Percentiles rank a stretch among this genome's conserved stretches.
Evolutionary conservation across 2,113 vertebrate species (phyloP).

Genomic region (Ochotona princeps): DNA sequence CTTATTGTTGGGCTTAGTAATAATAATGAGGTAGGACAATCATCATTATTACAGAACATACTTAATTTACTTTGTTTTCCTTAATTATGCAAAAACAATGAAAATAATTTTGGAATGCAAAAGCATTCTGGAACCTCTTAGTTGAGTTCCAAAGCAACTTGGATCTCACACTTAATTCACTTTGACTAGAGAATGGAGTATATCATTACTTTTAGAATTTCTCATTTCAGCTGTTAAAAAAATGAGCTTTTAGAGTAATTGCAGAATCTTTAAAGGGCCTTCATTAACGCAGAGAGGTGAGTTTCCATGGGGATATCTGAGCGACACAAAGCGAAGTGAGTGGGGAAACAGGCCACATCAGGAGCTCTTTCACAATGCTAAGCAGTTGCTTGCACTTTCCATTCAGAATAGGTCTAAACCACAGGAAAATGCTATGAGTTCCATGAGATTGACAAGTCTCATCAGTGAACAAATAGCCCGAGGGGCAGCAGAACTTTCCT

Average conservation of each 20-base stretch:
- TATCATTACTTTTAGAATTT: conserved; percentile 68
- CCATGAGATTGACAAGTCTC: not conserved
- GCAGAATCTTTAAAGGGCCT: conserved; percentile 62
- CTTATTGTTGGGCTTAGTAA: not conserved
- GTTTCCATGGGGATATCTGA: conserved; percentile 73
- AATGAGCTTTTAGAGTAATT: conserved; percentile 69
- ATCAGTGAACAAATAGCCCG: not conserved
- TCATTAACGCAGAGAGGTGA: conserved; percentile 35
- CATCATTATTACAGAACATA: conserved; percentile 42
- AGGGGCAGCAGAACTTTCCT: not conserved
- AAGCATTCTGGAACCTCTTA: conserved; percentile 6
- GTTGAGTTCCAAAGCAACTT: conserved; percentile 48
- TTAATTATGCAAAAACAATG: conserved; percentile 60
- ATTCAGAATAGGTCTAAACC: not conserved
- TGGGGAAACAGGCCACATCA: not conserved
- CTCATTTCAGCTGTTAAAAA: conserved; percentile 58
- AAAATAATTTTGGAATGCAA: conserved; percentile 50
- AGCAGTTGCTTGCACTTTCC: not conserved
- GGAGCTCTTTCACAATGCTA: not conserved
- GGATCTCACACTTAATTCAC: conserved; percentile 58
- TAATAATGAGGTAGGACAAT: not conserved
- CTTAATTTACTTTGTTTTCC: conserved; percentile 58
- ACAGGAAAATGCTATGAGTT: not conserved
- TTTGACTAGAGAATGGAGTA: conserved; percentile 53
- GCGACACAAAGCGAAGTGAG: not conserved